Percentiles rank a stretch among this genome's conserved stretches.
These are phyloP conservation scores for Olivierus martensii DNA, from an alignment of 1,140 invertebrate genomes.

Conservation along the genomic window DNA sequence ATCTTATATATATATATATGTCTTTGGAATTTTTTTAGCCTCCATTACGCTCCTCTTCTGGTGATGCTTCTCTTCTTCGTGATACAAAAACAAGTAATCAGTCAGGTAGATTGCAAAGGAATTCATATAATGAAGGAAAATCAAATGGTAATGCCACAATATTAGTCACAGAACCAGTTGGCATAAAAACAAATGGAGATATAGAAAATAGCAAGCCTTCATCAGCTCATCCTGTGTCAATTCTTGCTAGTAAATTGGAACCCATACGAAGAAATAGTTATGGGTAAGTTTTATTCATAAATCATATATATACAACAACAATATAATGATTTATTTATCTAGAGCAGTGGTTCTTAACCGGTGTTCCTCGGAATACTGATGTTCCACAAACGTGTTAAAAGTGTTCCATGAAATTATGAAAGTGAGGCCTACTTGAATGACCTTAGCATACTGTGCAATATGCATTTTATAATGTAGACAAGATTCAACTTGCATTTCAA, in stretches of 20 bases:
- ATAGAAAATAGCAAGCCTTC: slow-evolving; percentile 20
- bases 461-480: too few relatives aligned
- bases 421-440: too few relatives aligned
- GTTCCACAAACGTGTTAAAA: too few relatives aligned
- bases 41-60: not conserved
- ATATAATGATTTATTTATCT: too few relatives aligned
- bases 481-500: too few relatives aligned
- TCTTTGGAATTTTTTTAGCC: not conserved
- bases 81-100: not conserved
- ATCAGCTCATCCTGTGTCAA: slow-evolving; percentile 24
- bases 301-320: too few relatives aligned
- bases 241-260: slow-evolving; percentile 40
- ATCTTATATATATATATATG: too few relatives aligned
- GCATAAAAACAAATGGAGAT: not conserved
- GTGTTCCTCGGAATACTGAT: too few relatives aligned
- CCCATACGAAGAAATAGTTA: slow-evolving; percentile 47
- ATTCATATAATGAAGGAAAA: slow-evolving; percentile 13
- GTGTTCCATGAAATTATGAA: too few relatives aligned
- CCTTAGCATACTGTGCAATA: too few relatives aligned
- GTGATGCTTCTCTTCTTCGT: not conserved
- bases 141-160: not conserved
- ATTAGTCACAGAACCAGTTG: not conserved
- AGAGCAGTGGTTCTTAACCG: too few relatives aligned
- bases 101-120: not conserved
- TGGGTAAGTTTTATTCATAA: slow-evolving; percentile 24